Evolutionary conservation across 2,797 vertebrate genomes (phyloP), one percentile per base, ranked within the genome.

Genomic region (Sandelia bainsii): DNA sequence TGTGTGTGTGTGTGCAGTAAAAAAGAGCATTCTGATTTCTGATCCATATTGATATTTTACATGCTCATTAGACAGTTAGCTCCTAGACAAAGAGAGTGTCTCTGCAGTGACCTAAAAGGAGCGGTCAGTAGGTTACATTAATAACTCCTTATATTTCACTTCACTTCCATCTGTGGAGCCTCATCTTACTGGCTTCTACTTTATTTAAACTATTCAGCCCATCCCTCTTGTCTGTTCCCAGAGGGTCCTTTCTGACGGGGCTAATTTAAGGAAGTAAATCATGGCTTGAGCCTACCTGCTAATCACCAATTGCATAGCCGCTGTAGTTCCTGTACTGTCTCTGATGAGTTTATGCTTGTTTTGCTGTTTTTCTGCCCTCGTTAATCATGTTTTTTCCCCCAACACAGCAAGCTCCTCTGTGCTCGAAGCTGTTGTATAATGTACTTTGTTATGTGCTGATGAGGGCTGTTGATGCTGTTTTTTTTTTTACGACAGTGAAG

Each of bases 181-280:
- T 62, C 44, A 46, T 61, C 45, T 13, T 5, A 12, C 49, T 34
- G 8, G 46, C 70, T 77, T 74, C 49, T 72, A 60, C 77, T 89
- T 81, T 50, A 80, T 84, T 79, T 79, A 49, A 77, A 73, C 75
- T 22, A 9, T 45, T 54, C 75, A 53, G 70, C 62, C 69, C 60
- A 39, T 60, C 68, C 58, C 60, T 22, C 62, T 59, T 14, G 11
- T 29, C 59, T 44, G 50, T 62, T 81, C 77, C 75, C 52, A 29
- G 27, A 49, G 65, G 75, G 42, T 64, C 72, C 60, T 22, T 74
- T 87, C 70, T 66, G 65, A 67, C 67, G 37, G 40, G 87, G 82
- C 83, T 91, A 81, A 92, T 91, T 91, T 79, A 82, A 88, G 83
- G 37, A 71, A 56, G 72, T 88, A 84, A 91, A 85, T 91, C 83